These are phyloP conservation scores for Eulemur rubriventer DNA, from an alignment of 2,797 vertebrate genomes.

Conservation along the genomic window DNA sequence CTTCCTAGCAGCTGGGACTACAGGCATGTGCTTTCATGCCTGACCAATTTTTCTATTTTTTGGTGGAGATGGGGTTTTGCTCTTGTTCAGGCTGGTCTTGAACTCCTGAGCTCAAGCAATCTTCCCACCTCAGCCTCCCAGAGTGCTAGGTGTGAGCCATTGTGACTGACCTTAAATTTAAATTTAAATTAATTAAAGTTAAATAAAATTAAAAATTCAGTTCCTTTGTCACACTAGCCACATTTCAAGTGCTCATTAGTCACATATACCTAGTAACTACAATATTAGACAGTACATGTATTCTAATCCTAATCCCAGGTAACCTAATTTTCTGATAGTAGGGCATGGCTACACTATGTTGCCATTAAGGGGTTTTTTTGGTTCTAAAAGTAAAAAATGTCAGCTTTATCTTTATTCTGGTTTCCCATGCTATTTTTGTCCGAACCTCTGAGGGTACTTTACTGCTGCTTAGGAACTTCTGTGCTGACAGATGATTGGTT, in stretches of 20 bases:
- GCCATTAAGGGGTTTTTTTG: background rate
- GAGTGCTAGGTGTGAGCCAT: no score
- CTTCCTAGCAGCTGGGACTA: no score
- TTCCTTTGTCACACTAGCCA: background rate
- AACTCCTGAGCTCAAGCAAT: no score
- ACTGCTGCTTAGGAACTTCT: background rate
- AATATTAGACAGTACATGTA: background rate
- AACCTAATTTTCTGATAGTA: background rate
- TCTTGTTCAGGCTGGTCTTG: no score
- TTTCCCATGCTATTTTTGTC: background rate
- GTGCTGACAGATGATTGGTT: background rate
- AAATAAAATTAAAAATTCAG: background rate
- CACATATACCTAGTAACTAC: background rate
- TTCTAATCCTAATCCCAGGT: background rate
- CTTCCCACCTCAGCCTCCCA: no score
- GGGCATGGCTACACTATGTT: background rate
- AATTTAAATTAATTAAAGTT: background rate
- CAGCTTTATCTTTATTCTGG: conserved; percentile 25
- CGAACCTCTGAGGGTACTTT: background rate
- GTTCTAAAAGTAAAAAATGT: background rate
- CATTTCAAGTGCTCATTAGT: background rate
- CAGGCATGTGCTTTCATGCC: no score
- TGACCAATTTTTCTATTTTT: no score
- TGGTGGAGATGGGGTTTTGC: no score
- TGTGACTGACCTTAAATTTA: background rate